Conservation (phyloP, 2,797 vertebrate species). For the Gastrophryne carolinensis region DNA sequence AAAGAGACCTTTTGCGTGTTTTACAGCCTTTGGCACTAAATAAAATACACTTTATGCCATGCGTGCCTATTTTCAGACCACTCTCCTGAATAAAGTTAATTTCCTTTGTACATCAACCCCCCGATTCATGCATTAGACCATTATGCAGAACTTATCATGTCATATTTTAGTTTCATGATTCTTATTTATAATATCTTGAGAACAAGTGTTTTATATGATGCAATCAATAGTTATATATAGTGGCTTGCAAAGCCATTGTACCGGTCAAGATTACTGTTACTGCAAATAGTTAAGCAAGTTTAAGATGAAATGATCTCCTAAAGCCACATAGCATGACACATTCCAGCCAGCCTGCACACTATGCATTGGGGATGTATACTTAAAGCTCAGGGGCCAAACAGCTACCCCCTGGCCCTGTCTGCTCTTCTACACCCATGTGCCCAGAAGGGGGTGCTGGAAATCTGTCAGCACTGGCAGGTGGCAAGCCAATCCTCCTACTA, state of each 20-base stretch:
- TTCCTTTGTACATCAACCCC: neutral
- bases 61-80: neutral
- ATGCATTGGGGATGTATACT: too few species aligned
- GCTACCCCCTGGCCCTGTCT: too few species aligned
- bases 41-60: neutral
- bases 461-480: too few species aligned
- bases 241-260: neutral
- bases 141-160: neutral
- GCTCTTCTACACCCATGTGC: too few species aligned
- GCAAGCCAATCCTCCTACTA: too few species aligned
- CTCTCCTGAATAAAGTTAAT: neutral
- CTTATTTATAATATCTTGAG: neutral
- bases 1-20: slow-evolving; percentile 9
- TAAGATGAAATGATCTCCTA: too few species aligned
- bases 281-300: too few species aligned
- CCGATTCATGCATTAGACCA: neutral
- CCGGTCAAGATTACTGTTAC: too few species aligned
- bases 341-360: too few species aligned
- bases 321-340: too few species aligned
- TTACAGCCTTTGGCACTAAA: slow-evolving; percentile 2
- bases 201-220: neutral
- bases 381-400: too few species aligned
- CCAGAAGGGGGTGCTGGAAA: too few species aligned
- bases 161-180: neutral
- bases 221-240: neutral